Conservation (phyloP, 2,113 vertebrate genomes). For the Speoplatyrhinus poulsoni region DNA sequence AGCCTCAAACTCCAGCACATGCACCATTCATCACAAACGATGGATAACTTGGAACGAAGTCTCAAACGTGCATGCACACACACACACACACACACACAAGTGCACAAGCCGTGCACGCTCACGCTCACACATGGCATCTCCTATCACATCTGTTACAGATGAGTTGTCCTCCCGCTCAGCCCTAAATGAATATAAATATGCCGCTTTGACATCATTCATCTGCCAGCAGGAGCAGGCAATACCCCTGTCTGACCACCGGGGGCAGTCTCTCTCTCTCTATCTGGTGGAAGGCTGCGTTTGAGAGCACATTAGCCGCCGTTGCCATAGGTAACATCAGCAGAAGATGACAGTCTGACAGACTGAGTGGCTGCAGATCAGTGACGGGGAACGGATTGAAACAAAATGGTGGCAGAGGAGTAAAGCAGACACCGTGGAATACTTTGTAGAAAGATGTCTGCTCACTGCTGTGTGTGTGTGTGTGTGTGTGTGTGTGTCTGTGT, state of each 20-base stretch:
- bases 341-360: constrained; percentile 59
- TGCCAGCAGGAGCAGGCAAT: constrained; percentile 57
- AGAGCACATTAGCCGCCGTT: constrained; percentile 57
- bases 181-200: constrained; percentile 80
- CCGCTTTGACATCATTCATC: constrained; percentile 78
- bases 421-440: no score
- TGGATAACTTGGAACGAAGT: constrained; percentile 71
- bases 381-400: constrained; percentile 63
- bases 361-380: constrained; percentile 53
- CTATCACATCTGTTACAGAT: constrained; percentile 78
- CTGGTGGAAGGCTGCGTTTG: constrained; percentile 57
- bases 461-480: no score
- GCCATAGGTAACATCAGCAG: constrained; percentile 40
- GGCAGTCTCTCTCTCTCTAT: constrained; percentile 50
- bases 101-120: constrained; percentile 21
- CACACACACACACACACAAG: constrained; percentile 36
- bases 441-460: no score
- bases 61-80: constrained; percentile 44
- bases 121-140: constrained; percentile 48
- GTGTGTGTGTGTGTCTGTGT: no score
- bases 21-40: constrained; percentile 72
- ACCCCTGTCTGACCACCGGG: constrained; percentile 57
- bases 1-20: constrained; percentile 64
- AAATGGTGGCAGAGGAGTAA: constrained; percentile 45
- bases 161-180: constrained; percentile 73